phyloP scores from a whole-genome alignment of 1,140 invertebrate genomes.

The Caenorhabditis remanei region DNA sequence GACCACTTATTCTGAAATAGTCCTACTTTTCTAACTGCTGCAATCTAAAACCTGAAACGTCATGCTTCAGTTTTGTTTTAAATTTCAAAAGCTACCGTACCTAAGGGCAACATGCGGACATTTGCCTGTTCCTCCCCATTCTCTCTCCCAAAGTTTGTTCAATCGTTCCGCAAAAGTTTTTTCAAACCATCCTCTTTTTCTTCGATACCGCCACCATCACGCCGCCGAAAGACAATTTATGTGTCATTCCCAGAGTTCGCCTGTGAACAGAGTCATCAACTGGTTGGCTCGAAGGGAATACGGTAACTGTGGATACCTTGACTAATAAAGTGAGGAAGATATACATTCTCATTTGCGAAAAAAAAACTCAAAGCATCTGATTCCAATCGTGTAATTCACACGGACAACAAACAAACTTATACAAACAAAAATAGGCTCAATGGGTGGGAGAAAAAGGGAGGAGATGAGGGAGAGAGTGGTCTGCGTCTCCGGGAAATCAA shows the following conservation, averaged over 20 bases:
- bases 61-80: not conserved
- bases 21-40: not conserved
- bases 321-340: not conserved
- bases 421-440: constrained; percentile 34
- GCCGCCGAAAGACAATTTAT: constrained; percentile 12
- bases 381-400: constrained; percentile 54
- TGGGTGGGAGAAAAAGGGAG: constrained; percentile 5
- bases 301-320: not conserved
- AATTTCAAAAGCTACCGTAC: constrained; percentile 21
- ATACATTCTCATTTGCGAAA: not conserved
- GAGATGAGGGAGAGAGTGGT: not conserved
- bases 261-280: not conserved
- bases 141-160: constrained; percentile 13
- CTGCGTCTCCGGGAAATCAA: not conserved
- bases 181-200: not conserved
- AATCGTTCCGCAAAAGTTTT: constrained; percentile 40
- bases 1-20: not conserved
- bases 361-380: not conserved
- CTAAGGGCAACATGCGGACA: not conserved
- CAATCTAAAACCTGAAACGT: not conserved
- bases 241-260: not conserved
- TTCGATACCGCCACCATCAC: not conserved
- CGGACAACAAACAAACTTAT: constrained; percentile 51
- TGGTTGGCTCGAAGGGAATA: not conserved
- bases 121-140: not conserved